These are phyloP conservation scores for Caloenas nicobarica DNA, from an alignment of 2,113 vertebrate genomes.

Conservation along the genomic window DNA sequence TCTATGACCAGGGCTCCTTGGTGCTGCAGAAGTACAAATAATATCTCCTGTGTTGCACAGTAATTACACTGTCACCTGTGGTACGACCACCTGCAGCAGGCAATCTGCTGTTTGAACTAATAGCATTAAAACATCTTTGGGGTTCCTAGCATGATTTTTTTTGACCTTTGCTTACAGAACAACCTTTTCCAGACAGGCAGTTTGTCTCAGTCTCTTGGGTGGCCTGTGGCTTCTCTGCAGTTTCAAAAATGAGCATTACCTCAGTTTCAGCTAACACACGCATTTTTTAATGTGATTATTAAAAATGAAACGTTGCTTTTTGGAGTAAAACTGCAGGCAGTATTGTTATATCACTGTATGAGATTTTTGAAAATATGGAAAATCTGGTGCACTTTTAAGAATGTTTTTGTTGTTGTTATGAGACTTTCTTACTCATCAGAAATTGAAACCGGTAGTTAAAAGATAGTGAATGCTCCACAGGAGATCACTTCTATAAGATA, in stretches of 20 bases:
- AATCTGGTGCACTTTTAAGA: neutral
- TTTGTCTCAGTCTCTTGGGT: constrained; percentile 48
- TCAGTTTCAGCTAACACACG: neutral
- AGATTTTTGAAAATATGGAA: neutral
- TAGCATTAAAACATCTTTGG: neutral
- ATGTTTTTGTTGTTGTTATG: neutral
- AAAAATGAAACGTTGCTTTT: neutral
- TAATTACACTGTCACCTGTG: constrained; percentile 1
- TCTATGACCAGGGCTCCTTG: neutral
- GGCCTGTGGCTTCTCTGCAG: constrained; percentile 36
- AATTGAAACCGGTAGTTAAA: neutral
- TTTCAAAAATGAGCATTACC: constrained; percentile 53
- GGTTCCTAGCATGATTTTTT: neutral
- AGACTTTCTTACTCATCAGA: neutral
- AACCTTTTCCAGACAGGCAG: constrained; percentile 31
- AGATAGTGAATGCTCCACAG: rapidly evolving
- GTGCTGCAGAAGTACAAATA: neutral
- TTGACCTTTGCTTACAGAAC: constrained; percentile 43
- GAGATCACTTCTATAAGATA: neutral
- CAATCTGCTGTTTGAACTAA: neutral
- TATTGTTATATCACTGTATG: neutral
- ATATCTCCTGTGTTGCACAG: neutral
- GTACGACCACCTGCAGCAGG: neutral
- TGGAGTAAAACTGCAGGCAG: neutral
- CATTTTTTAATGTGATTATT: constrained; percentile 29